Evolutionary conservation across 2,113 vertebrate genomes (phyloP).

Genomic region (Gallinago paraguaiae): DNA sequence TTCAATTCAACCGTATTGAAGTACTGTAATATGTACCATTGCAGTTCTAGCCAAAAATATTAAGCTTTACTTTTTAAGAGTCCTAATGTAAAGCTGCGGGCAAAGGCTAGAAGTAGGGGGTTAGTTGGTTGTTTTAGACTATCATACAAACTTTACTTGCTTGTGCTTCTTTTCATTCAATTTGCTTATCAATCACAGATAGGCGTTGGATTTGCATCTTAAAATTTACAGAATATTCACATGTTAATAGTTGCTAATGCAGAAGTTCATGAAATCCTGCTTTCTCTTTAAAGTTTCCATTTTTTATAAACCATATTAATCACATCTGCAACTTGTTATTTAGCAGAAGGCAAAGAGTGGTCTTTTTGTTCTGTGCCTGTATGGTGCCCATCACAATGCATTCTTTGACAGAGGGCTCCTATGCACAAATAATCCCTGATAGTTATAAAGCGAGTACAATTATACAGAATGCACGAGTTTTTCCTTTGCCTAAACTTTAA

Average conservation of each 20-base stretch:
- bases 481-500: neutral
- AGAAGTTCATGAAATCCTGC: neutral
- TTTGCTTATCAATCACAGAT: neutral
- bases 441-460: neutral
- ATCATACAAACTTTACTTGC: neutral
- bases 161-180: neutral
- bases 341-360: neutral
- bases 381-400: neutral
- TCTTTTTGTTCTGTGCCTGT: neutral
- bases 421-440: neutral
- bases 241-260: neutral
- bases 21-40: neutral
- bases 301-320: neutral
- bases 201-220: neutral
- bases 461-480: neutral
- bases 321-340: neutral
- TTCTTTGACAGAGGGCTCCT: conserved; percentile 4
- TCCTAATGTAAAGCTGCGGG: neutral
- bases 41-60: neutral
- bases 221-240: neutral
- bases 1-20: neutral
- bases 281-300: neutral
- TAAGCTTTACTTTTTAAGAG: neutral
- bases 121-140: neutral
- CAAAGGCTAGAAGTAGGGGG: neutral